These are phyloP conservation scores for Sylvilagus bachmani DNA, from an alignment of 2,113 vertebrate species.

Conservation along the genomic window DNA sequence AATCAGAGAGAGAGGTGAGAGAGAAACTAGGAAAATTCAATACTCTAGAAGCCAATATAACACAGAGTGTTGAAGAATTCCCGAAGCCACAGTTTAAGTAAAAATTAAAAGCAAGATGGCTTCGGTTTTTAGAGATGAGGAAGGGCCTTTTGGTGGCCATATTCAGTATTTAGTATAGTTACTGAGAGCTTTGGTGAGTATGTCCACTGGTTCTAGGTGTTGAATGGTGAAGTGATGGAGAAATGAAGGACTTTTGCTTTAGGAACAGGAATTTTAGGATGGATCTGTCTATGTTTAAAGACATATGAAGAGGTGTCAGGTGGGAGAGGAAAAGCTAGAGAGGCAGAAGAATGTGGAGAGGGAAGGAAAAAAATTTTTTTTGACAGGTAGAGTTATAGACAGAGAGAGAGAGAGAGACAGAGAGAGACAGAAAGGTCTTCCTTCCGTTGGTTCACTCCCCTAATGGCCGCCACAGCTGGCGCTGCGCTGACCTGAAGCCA, in stretches of 20 bases:
- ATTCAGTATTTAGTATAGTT: background rate
- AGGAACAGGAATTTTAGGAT: background rate
- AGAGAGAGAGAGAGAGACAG: too few relatives aligned
- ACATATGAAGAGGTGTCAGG: background rate
- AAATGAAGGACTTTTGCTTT: background rate
- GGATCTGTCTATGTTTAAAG: background rate
- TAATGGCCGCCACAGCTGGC: too few relatives aligned
- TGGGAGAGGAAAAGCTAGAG: background rate
- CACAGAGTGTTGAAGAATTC: background rate
- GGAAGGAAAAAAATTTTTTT: background rate
- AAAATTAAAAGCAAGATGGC: background rate
- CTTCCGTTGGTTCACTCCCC: too few relatives aligned
- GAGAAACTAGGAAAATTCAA: background rate
- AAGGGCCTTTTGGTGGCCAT: background rate
- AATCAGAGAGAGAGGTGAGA: background rate
- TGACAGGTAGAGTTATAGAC: too few relatives aligned
- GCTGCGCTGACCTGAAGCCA: too few relatives aligned
- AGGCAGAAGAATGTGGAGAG: background rate
- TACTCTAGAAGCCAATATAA: background rate
- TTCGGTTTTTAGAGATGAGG: constrained; percentile 4
- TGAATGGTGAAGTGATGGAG: background rate
- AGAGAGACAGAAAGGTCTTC: too few relatives aligned
- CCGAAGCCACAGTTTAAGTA: background rate
- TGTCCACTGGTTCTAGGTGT: background rate
- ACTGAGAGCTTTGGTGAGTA: background rate